Base-by-base conservation (phyloP, 2,797 vertebrate species). In the Rhodeus uyekii region DNA sequence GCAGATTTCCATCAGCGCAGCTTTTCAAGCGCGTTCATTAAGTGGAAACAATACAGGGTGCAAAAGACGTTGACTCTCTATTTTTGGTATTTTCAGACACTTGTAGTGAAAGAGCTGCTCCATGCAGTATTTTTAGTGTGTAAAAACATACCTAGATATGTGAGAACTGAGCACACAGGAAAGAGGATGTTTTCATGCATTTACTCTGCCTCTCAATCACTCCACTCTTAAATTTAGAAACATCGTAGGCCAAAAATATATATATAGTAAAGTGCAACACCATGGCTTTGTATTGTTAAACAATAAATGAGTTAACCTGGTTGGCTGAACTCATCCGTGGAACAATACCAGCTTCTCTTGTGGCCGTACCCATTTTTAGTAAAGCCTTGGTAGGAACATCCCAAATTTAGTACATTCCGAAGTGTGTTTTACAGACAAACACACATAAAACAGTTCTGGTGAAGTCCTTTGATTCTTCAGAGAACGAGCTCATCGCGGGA, bases 271-370 rank as follows among this genome's bases (percentile, higher is more conserved):
- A 91, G 78, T 75, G 86, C 90, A 88, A 92, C 91, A 91, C 92
- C 89, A 90, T 91, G 92, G 92, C 93, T 94, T 93, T 94, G 89
- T 93, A 80, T 90, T 93, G 90, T 90, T 82, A 90, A 93, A 94
- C 93, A 93, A 94, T 94, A 85, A 91, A 87, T 53, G 83, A 83
- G 88, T 92, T 92, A 90, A 89, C 91, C 92, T 90, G 83, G 64
- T 92, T 94, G 93, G 93, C 92, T 94, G 92, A 94, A 93, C 93
- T 88, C 85, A 53, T 86, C 87, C 63, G 55, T 42, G 88, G 89
- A 93, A 93, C 92, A 92, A 93, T 91, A 90, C 90, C 42, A 22
- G 36, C 34, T 71, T 36, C 29, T 73, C 64, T 63, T 78, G 13
- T 16, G 14, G 53, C 42, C 46, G n/a, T 10, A 60, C 36, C n/a